Percentiles rank a stretch among this genome's conserved stretches.
Conservation (phyloP, 2,113 vertebrate species). For the Vicugna pacos region DNA sequence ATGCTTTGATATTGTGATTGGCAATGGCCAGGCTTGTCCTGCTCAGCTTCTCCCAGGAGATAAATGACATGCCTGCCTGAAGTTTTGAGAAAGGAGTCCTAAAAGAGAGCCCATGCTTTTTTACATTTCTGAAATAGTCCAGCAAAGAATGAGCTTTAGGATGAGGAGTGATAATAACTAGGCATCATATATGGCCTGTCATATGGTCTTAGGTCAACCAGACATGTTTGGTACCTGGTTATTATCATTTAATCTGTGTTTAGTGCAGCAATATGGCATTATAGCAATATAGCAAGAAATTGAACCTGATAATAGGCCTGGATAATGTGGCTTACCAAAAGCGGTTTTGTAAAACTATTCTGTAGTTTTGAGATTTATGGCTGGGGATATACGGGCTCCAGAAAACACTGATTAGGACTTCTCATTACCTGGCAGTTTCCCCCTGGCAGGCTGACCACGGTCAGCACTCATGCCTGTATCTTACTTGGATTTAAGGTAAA, state of each 20-base stretch:
- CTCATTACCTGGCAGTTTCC: background rate
- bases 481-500: background rate
- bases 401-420: background rate
- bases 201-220: background rate
- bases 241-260: background rate
- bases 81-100: background rate
- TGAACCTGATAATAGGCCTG: conserved; percentile 52
- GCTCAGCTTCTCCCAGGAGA: background rate
- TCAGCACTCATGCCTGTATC: background rate
- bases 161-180: background rate
- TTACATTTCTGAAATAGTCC: background rate
- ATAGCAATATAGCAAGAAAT: background rate
- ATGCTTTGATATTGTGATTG: conserved; percentile 18
- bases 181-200: background rate
- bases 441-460: background rate
- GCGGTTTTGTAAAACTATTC: conserved; percentile 53
- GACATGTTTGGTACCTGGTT: background rate
- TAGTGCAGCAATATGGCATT: background rate
- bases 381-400: background rate
- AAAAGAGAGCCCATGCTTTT: background rate
- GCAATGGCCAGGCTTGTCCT: background rate
- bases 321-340: conserved; percentile 23
- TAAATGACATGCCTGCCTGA: background rate
- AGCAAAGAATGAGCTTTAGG: background rate
- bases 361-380: background rate